Conservation (phyloP, 2,113 vertebrate genomes). For the Nicator chloris region DNA sequence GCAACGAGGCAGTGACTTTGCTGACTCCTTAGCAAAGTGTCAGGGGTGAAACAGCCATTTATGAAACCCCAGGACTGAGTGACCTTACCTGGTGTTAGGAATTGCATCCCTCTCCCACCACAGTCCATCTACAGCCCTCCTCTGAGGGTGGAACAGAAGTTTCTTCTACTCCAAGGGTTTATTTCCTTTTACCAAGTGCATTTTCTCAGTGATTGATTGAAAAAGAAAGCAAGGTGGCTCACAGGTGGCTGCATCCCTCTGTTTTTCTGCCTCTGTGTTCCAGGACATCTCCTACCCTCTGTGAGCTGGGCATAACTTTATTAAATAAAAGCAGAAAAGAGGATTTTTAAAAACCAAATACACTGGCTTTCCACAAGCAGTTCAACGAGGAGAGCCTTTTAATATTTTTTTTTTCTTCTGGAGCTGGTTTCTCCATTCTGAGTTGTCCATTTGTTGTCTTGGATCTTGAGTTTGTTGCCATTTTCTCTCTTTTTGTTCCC, state of each 20-base stretch:
- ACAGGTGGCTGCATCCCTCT: neutral
- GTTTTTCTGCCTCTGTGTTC: neutral
- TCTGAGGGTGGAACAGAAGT: neutral
- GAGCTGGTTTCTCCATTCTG: neutral
- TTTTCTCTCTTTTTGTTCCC: neutral
- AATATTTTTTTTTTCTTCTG: neutral
- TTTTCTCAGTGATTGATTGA: neutral
- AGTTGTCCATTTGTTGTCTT: neutral
- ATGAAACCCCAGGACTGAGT: neutral
- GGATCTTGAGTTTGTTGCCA: neutral
- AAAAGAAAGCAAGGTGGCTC: neutral
- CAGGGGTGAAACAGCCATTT: neutral
- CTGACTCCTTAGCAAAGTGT: neutral
- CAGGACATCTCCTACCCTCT: neutral
- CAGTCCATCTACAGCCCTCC: neutral
- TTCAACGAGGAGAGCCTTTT: neutral
- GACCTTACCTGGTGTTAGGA: neutral
- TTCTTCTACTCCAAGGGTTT: neutral
- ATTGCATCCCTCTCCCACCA: neutral
- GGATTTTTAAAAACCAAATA: neutral
- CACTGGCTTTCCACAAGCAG: neutral
- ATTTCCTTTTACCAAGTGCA: neutral
- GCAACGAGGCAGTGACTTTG: neutral
- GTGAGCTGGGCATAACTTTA: neutral
- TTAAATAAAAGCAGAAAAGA: neutral